Percentiles rank a stretch among this genome's conserved stretches.
phyloP scores from a whole-genome alignment of 2,888 invertebrate genomes.

The Napeogenes inachia region DNA sequence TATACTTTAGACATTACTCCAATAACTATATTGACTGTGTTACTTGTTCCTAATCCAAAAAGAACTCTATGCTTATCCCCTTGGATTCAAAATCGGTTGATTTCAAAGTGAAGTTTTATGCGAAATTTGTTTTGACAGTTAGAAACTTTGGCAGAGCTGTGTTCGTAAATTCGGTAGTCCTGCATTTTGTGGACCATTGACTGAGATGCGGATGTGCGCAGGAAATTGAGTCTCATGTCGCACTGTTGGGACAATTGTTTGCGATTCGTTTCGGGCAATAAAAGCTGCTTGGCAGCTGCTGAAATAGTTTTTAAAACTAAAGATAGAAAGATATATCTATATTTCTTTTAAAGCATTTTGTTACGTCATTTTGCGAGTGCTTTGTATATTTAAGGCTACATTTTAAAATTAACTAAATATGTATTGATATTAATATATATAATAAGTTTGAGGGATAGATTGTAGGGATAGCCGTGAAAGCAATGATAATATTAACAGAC shows the following conservation, averaged over 20 bases:
- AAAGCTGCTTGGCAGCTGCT: slow-evolving; percentile 24
- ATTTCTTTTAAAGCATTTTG: slow-evolving; percentile 4
- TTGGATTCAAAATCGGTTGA: slow-evolving; percentile 18
- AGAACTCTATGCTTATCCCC: neutral
- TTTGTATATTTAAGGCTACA: too few relatives aligned
- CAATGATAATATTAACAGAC: neutral
- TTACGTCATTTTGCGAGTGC: neutral
- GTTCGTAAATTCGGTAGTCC: slow-evolving; percentile 29
- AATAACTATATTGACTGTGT: slow-evolving; percentile 11
- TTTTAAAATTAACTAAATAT: too few relatives aligned
- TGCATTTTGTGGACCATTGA: slow-evolving; percentile 39
- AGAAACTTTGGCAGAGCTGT: slow-evolving; percentile 27
- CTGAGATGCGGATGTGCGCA: slow-evolving; percentile 25
- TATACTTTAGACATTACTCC: slow-evolving; percentile 22
- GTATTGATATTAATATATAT: too few relatives aligned
- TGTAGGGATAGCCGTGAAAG: too few relatives aligned
- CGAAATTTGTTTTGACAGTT: slow-evolving; percentile 21
- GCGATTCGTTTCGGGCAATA: slow-evolving; percentile 23
- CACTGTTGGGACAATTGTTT: slow-evolving; percentile 18
- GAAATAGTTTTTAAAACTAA: slow-evolving; percentile 14
- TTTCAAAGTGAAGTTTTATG: slow-evolving; percentile 4
- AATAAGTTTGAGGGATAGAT: too few relatives aligned
- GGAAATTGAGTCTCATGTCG: slow-evolving; percentile 23
- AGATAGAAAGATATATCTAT: slow-evolving; percentile 11
- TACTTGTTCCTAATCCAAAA: slow-evolving; percentile 4